Evolutionary conservation across 2,888 invertebrate genomes (phyloP), one percentile per base, ranked within the genome.

Genomic region (Cephonodes hylas): DNA sequence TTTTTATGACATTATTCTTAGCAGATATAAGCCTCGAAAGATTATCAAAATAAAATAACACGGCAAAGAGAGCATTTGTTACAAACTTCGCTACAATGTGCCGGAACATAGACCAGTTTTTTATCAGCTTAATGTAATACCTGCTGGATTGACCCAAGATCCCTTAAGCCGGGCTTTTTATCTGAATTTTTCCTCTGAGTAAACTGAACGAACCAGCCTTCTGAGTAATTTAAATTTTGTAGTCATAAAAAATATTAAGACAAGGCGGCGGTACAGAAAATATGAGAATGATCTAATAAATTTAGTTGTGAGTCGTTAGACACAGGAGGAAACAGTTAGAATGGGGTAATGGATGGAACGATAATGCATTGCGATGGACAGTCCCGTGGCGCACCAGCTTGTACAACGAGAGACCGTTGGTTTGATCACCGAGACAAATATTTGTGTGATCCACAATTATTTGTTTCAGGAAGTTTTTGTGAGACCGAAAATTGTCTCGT

Each of bases 131-230:
- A 53, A 10, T 31, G 27, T 53, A 53, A 53, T 53, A 53, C 53
- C 53, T 53, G 31, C 53, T 31, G 53, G 53, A 53, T 53, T 53
- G 53, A 53, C 53, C 53, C 53, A 20, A 53, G 31, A 53, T 53
- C 53, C 53, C 53, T 53, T 53, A 31, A 53, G 53, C 53, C 31
- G 31, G 31, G 18, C 27, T 53, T 53, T 53, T 53, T 53, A 53
- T 53, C 53, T 53, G 8, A 53, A 53, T 27, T 53, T 31, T 53
- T 38, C 38, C 38, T 31, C 27, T 27, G 8, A 15, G 27, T 53
- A 31, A 18, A 31, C 48, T 15, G 31, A 15, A 27, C 31, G 27
- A 18, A 27, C 53, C 20, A 23, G 13, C 13, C 7, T 2, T 18
- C 31, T 20, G 27, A 10, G 53, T 53, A 31, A 53, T 53, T 53